Conservation (phyloP, 2,797 vertebrate genomes). For the Tenualosa thibaudeaui region DNA sequence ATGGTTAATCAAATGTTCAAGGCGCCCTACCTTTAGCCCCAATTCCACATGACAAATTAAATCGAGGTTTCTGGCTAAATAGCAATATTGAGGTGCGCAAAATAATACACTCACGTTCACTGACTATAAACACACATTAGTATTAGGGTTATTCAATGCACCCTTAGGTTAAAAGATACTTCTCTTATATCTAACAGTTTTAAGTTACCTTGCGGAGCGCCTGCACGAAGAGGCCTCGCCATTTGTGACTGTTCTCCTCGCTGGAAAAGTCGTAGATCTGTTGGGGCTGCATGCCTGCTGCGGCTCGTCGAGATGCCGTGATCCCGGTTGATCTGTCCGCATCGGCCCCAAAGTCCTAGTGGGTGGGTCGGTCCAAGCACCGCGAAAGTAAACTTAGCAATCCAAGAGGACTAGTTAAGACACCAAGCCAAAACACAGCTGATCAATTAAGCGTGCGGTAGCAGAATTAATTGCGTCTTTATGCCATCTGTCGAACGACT, state of each 20-base stretch:
- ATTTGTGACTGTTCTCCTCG: constrained; percentile 94
- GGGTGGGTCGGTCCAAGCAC: constrained; percentile 74
- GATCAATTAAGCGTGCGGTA: neutral
- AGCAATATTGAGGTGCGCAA: neutral
- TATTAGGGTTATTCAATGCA: neutral
- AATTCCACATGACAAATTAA: neutral
- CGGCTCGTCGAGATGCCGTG: constrained; percentile 78
- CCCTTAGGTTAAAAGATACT: neutral
- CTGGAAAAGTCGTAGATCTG: constrained; percentile 94
- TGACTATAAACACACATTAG: neutral
- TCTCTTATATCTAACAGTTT: neutral
- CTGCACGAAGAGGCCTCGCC: constrained; percentile 94
- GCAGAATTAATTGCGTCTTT: neutral
- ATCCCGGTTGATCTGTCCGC: constrained; percentile 78
- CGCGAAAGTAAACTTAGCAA: constrained; percentile 50
- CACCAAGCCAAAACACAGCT: constrained; percentile 15
- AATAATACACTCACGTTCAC: neutral
- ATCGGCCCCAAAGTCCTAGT: constrained; percentile 79
- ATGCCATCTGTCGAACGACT: constrained; percentile 23
- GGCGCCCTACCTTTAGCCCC: neutral
- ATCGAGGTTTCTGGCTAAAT: neutral
- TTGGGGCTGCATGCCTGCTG: constrained; percentile 90
- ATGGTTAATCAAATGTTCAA: neutral
- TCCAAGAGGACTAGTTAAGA: constrained; percentile 26
- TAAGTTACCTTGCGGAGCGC: constrained; percentile 87